Evolutionary conservation across 2,797 vertebrate genomes (phyloP), one percentile per base, ranked within the genome.

Genomic region (Esox masquinongy): DNA sequence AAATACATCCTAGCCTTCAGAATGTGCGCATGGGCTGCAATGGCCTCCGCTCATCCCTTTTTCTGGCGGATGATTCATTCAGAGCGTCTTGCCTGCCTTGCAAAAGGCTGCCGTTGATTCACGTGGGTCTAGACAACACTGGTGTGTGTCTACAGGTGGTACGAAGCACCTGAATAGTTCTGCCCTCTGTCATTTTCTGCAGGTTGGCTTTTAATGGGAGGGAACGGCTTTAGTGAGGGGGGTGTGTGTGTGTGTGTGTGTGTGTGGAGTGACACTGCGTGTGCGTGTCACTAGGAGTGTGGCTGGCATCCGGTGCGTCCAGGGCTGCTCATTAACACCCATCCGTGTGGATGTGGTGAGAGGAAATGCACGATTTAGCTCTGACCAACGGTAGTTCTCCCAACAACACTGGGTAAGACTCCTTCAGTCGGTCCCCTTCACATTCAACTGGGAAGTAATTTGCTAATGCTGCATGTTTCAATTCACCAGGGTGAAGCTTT

Each of bases 31-130:
- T 70, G 31, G 5, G 17, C 19, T 3, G 19, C 53, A 73, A 74
- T 69, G 26, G 43, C 31, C 61, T 80, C 73, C 74, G 74, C 80
- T 81, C 79, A 82, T 81, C 78, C 83, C 76, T 72, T 80, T 8
- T 26, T 73, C 50, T 71, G 72, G 77, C 80, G 66, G 75, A 84
- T 56, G 75, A 81, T 84, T 74, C 72, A 82, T 77, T 84, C 80
- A 80, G 81, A 74, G 59, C 12, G 24, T 26, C 22, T 63, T 4
- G 26, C 29, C 5, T 66, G 61, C 14, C 19, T 22, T 61, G 26
- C 24, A 14, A 16, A 9, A 26, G 7, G 43, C 24, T 66, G 64
- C 34, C 39, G 9, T 34, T 24, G 22, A 24, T 61, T 61, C 56
- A 15, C 15, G 72, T 14, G 34, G 43, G 43, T 47, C 12, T 47